These are phyloP conservation scores for Acanthurus leucopareius DNA, from an alignment of 2,797 vertebrate species.

Conservation along the genomic window DNA sequence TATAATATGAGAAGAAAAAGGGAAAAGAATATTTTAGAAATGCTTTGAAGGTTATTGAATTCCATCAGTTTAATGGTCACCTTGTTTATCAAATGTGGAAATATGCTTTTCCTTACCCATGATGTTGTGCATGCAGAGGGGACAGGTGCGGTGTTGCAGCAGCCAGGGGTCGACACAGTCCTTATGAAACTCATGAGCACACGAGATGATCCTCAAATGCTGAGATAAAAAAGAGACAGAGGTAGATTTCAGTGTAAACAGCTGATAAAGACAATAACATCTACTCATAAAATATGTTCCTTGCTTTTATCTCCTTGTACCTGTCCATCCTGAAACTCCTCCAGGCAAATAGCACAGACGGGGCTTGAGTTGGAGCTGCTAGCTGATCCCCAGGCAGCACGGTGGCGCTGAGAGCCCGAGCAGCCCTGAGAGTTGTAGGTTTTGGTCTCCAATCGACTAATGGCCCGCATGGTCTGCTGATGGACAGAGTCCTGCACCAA, in stretches of 20 bases:
- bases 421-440: conserved; percentile 88
- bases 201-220: conserved; percentile 97
- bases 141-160: conserved; percentile 94
- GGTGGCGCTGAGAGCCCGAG: conserved; percentile 79
- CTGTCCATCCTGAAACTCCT: conserved; percentile 98
- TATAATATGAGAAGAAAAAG: background rate
- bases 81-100: background rate
- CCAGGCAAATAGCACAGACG: conserved; percentile 95
- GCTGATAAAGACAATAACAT: background rate
- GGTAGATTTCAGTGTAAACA: background rate
- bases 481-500: conserved; percentile 90
- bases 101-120: conserved; percentile 86
- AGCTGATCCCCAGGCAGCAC: conserved; percentile 85
- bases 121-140: conserved; percentile 99
- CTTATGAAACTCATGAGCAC: conserved; percentile 96
- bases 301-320: conserved; percentile 74
- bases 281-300: background rate
- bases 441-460: conserved; percentile 91
- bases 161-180: conserved; percentile 98
- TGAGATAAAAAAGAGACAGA: conserved; percentile 57
- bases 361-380: conserved; percentile 95
- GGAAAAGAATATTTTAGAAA: background rate
- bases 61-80: too few species aligned
- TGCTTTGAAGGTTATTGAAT: too few species aligned
- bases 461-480: conserved; percentile 93